These are phyloP conservation scores for Drosophila takahashii DNA, from an alignment of 1,140 invertebrate genomes.

Conservation along the genomic window DNA sequence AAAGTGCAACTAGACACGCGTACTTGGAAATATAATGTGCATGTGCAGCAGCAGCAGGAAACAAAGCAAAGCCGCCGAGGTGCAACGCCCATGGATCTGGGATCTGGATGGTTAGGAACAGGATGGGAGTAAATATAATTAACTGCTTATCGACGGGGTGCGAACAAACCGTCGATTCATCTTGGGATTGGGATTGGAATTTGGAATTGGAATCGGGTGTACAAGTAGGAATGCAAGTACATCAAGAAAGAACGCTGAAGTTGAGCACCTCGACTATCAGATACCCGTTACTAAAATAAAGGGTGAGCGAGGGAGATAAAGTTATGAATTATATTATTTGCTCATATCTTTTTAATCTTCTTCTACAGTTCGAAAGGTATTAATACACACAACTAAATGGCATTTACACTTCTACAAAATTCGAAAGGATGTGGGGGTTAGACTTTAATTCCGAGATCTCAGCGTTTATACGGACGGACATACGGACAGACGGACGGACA, in stretches of 20 bases:
- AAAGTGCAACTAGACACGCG: conserved; percentile 79
- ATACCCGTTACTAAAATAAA: too few relatives aligned
- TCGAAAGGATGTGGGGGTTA: too few relatives aligned
- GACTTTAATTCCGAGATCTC: too few relatives aligned
- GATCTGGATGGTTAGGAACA: conserved; percentile 16
- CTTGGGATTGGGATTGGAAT: conserved; percentile 26
- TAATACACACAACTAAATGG: too few relatives aligned
- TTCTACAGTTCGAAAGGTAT: too few relatives aligned
- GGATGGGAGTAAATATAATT: conserved; percentile 80
- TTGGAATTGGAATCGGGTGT: background rate
- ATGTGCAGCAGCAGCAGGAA: background rate
- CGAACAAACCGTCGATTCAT: conserved; percentile 75
- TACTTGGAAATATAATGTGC: conserved; percentile 59
- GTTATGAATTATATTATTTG: too few relatives aligned
- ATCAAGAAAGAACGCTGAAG: too few relatives aligned
- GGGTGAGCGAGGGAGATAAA: too few relatives aligned
- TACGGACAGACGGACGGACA: too few relatives aligned
- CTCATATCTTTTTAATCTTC: conserved; percentile 10
- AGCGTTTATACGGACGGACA: too few relatives aligned
- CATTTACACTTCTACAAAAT: too few relatives aligned
- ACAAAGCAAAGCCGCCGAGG: conserved; percentile 61
- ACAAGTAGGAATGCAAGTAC: conserved; percentile 18
- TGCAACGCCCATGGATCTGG: conserved; percentile 44
- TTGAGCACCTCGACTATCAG: too few relatives aligned
- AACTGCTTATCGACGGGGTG: conserved; percentile 81